Percentiles rank a stretch among this genome's conserved stretches.
Conservation (phyloP, 2,888 invertebrate genomes). For the Drosophila austrosaltans region DNA sequence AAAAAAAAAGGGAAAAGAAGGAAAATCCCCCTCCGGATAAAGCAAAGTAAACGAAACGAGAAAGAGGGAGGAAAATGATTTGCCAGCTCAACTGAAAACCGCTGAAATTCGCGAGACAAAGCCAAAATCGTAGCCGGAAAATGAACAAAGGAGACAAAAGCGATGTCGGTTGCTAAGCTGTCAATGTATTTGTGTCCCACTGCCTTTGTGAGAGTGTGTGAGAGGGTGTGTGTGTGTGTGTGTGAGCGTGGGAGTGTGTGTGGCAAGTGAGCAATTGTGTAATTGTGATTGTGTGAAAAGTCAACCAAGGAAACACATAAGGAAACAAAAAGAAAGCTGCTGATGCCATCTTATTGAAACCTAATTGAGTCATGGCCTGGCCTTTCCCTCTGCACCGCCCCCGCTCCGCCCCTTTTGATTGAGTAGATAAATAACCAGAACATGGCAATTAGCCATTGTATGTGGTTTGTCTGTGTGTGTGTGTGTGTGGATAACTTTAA, state of each 20-base stretch:
- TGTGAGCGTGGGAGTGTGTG: background rate
- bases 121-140: slow-evolving; percentile 15
- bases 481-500: slow-evolving; percentile 3
- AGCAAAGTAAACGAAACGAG: background rate
- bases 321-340: slow-evolving; percentile 6
- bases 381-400: background rate
- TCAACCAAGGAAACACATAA: slow-evolving; percentile 25
- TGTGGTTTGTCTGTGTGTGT: background rate
- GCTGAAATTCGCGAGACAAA: slow-evolving; percentile 34
- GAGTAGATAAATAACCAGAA: slow-evolving; percentile 10
- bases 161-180: slow-evolving; percentile 56
- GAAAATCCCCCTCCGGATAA: too few relatives aligned
- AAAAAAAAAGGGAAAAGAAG: background rate
- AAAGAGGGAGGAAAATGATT: slow-evolving; percentile 36
- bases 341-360: slow-evolving; percentile 54
- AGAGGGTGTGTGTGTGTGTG: slow-evolving; percentile 24
- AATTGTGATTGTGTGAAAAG: slow-evolving; percentile 54
- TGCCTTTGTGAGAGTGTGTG: slow-evolving; percentile 9
- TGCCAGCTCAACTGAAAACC: slow-evolving; percentile 54
- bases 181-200: slow-evolving; percentile 5
- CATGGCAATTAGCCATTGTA: slow-evolving; percentile 10
- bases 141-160: slow-evolving; percentile 48
- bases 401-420: background rate
- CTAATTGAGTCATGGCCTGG: slow-evolving; percentile 57
- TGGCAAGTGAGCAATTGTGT: slow-evolving; percentile 58